Conservation (phyloP, 2,888 invertebrate genomes). For the Muschampia staudingeri region DNA sequence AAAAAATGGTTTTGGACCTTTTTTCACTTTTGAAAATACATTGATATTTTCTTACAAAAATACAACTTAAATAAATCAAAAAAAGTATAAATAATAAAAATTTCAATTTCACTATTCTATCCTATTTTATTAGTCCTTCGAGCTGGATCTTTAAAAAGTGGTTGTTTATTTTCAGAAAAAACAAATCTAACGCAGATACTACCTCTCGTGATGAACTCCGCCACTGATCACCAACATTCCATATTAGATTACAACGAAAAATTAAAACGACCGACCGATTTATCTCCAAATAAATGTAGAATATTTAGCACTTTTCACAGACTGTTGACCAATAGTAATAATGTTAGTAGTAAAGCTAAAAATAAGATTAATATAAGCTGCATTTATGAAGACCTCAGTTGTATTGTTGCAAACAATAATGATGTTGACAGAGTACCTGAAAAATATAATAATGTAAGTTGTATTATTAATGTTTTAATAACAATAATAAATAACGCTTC, state of each 20-base stretch:
- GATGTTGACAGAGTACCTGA: slow-evolving; percentile 62
- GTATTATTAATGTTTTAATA: not conserved
- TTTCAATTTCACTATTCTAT: no score
- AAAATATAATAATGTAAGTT: slow-evolving; percentile 75
- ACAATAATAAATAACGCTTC: no score
- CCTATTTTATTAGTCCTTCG: no score
- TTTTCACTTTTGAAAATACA: not conserved
- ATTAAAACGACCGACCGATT: slow-evolving; percentile 75
- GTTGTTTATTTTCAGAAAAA: slow-evolving; percentile 73
- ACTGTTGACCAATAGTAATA: slow-evolving; percentile 71
- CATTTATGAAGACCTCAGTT: slow-evolving; percentile 77
- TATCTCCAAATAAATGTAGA: slow-evolving; percentile 76
- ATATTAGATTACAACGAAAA: slow-evolving; percentile 83
- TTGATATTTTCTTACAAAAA: not conserved
- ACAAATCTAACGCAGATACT: slow-evolving; percentile 73
- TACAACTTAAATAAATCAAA: no score
- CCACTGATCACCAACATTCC: slow-evolving; percentile 73
- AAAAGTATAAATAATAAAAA: no score
- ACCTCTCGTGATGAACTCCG: slow-evolving; percentile 75
- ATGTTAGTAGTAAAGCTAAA: slow-evolving; percentile 57
- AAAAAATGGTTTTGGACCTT: no score
- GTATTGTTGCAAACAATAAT: slow-evolving; percentile 70
- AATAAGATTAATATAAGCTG: slow-evolving; percentile 69
- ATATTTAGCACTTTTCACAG: slow-evolving; percentile 82
- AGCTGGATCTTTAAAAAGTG: not conserved